phyloP scores from a whole-genome alignment of 2,888 invertebrate species.

The Drosophila greeni region DNA sequence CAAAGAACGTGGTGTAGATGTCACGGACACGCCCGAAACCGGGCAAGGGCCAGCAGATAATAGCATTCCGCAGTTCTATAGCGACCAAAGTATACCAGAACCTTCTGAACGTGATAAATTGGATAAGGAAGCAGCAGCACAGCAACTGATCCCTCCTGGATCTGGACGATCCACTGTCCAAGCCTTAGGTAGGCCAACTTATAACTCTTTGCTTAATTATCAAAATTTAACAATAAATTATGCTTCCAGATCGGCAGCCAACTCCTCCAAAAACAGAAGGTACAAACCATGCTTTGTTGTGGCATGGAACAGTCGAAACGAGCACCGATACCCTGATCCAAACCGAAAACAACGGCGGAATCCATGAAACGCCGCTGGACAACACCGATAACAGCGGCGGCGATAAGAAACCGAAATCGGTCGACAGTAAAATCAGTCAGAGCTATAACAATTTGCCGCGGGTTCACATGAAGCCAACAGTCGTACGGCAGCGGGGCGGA shows the following conservation, averaged over 20 bases:
- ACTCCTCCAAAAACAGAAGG: constrained; percentile 24
- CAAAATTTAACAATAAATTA: not conserved
- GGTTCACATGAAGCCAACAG: constrained; percentile 68
- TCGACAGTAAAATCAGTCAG: constrained; percentile 41
- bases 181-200: constrained; percentile 7
- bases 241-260: constrained; percentile 17
- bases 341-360: constrained; percentile 10
- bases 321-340: constrained; percentile 81
- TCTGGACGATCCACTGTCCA: constrained; percentile 5
- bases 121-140: constrained; percentile 40
- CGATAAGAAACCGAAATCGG: not conserved
- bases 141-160: constrained; percentile 8
- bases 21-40: constrained; percentile 29
- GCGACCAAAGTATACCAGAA: constrained; percentile 48
- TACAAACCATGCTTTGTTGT: constrained; percentile 40
- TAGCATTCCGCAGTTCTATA: constrained; percentile 37
- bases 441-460: constrained; percentile 75
- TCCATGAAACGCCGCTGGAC: not conserved
- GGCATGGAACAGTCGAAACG: constrained; percentile 76
- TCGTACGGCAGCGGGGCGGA: constrained; percentile 31
- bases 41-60: constrained; percentile 28
- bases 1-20: constrained; percentile 63
- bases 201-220: not conserved
- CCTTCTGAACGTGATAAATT: constrained; percentile 49
- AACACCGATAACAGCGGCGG: not conserved